Evolutionary conservation across 2,113 vertebrate species (phyloP).

Genomic region (Lichenostomus cassidix): DNA sequence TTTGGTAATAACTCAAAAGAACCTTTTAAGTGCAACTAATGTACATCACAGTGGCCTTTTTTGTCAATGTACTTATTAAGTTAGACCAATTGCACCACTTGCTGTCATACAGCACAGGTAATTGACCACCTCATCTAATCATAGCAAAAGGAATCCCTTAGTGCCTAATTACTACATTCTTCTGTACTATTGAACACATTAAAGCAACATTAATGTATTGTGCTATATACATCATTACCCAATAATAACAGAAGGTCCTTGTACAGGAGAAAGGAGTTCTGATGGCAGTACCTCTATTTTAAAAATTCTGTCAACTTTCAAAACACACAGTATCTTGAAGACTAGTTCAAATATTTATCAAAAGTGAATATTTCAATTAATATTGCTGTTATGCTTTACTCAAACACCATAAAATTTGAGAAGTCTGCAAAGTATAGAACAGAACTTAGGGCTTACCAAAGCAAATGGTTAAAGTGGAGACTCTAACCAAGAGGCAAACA

Average conservation of each 20-base stretch:
- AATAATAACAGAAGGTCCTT: neutral
- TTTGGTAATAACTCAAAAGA: slow-evolving; percentile 58
- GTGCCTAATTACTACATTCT: slow-evolving; percentile 65
- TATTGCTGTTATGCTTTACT: neutral
- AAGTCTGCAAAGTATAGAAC: neutral
- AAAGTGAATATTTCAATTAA: neutral
- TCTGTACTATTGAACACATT: slow-evolving; percentile 49
- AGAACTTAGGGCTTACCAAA: neutral
- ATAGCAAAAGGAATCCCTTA: slow-evolving; percentile 60
- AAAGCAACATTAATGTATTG: slow-evolving; percentile 24
- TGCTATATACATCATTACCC: slow-evolving; percentile 49
- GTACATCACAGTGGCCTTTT: slow-evolving; percentile 64
- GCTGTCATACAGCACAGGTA: slow-evolving; percentile 68
- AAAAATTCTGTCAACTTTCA: slow-evolving; percentile 1
- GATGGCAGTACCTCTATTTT: slow-evolving; percentile 8
- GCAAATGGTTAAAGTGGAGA: neutral
- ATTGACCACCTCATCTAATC: slow-evolving; percentile 73
- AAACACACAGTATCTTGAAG: neutral
- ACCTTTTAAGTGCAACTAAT: slow-evolving; percentile 64
- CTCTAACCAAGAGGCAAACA: neutral
- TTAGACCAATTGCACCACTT: slow-evolving; percentile 67
- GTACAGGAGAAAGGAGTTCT: slow-evolving; percentile 18
- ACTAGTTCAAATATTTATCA: neutral
- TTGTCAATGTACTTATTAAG: slow-evolving; percentile 70
- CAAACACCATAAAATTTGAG: neutral